Percentiles rank a stretch among this genome's conserved stretches.
Evolutionary conservation across 2,113 vertebrate species (phyloP).

Genomic region (Pleuronectes platessa): DNA sequence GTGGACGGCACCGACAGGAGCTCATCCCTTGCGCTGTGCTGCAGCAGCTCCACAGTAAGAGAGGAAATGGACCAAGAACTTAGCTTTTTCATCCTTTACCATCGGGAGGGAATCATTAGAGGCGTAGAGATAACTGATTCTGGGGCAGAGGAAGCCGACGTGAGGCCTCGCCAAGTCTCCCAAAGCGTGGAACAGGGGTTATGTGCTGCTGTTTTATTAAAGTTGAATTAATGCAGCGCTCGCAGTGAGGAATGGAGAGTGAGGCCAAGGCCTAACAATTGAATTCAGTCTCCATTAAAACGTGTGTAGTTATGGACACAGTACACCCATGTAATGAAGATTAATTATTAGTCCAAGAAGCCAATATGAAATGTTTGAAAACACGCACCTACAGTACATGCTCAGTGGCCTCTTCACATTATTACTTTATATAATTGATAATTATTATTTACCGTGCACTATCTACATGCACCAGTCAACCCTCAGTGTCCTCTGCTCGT

Average conservation of each 20-base stretch:
- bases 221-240: not conserved
- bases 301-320: too few species aligned
- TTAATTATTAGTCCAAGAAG: not conserved
- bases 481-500: too few species aligned
- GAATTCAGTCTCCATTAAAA: not conserved
- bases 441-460: not conserved
- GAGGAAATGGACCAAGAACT: not conserved
- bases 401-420: not conserved
- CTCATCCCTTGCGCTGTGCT: constrained; percentile 34
- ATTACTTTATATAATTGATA: not conserved
- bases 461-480: not conserved
- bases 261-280: not conserved
- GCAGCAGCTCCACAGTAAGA: constrained; percentile 10
- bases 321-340: too few species aligned
- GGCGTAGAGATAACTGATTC: not conserved
- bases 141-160: not conserved
- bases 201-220: not conserved
- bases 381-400: not conserved
- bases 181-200: not conserved
- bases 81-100: not conserved
- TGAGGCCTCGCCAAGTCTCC: not conserved
- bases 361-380: not conserved
- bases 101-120: constrained; percentile 9
- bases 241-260: not conserved
- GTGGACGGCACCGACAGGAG: constrained; percentile 26